Percentiles rank a stretch among this genome's conserved stretches.
These are phyloP conservation scores for Hipparchia sbordonii DNA, from an alignment of 2,888 invertebrate species.

Conservation along the genomic window DNA sequence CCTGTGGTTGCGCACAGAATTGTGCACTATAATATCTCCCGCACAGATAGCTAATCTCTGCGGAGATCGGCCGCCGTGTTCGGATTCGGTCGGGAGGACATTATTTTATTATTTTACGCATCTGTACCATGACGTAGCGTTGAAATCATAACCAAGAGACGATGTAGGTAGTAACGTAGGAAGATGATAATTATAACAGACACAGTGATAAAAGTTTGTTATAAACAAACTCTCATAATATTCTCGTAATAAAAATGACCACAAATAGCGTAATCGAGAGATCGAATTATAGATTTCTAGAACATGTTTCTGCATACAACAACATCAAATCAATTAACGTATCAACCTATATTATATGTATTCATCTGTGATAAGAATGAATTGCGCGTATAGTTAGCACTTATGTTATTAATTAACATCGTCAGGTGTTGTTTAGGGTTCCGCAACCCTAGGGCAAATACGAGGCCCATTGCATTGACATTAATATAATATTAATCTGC, in stretches of 20 bases:
- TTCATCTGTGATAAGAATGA: background rate
- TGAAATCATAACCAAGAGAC: background rate
- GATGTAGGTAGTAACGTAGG: background rate
- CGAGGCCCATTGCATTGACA: too few species aligned
- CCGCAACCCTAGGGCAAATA: background rate
- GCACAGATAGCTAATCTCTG: too few species aligned
- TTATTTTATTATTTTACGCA: too few species aligned
- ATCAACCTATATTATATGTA: background rate
- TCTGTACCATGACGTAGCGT: background rate
- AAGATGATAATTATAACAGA: background rate
- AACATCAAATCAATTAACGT: background rate
- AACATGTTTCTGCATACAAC: background rate
- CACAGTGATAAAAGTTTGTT: background rate
- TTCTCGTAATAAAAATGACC: background rate
- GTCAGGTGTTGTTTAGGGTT: background rate
- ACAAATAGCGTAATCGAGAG: background rate
- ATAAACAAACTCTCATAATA: background rate
- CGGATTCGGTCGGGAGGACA: too few species aligned
- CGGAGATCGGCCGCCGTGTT: too few species aligned
- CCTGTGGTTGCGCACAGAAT: too few species aligned
- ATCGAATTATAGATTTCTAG: background rate
- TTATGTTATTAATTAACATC: constrained; percentile 6
- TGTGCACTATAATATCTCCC: too few species aligned
- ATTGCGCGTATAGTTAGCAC: constrained; percentile 11
- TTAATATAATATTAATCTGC: too few species aligned